Base-by-base conservation (phyloP, 2,888 invertebrate genomes). In the Apotomis betuletana region DNA sequence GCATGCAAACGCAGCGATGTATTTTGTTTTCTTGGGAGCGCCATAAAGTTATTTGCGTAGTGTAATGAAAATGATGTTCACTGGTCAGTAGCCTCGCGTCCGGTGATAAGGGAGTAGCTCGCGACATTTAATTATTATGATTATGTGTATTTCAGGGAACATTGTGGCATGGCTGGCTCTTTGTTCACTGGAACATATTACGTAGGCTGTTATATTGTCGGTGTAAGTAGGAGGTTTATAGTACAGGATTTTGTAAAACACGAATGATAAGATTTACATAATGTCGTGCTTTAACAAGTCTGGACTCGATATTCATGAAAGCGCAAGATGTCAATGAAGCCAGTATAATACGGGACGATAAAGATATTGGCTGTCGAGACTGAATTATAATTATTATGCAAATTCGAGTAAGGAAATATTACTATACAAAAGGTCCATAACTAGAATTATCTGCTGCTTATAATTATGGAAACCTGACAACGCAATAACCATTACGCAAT, bases 61-160 rank as follows among this genome's bases (percentile, higher is more conserved):
- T 71, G 75, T 74, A 77, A 76, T 77, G 77, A 78, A 79, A 82
- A 79, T 82, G 79, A 81, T 77, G 77, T 78, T 74, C 75, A 74
- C 75, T 83, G 80, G 87, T 85, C 87, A 85, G 88, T 86, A 86
- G 87, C 85, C 84, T 76, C 83, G 78, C 84, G 82, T 83, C 83
- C 83, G 79, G 78, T 87, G 90, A 90, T 90, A 90, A 87, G 83
- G 73, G 77, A 78, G 76, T 77, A 77, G 77, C 82, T 85, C 85
- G 86, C 85, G 83, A 85, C 85, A 86, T 86, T 89, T 90, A 90
- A 90, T 91, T 90, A 91, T 90, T 88, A 90, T 87, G 86, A 87
- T 90, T 87, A 90, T 85, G 84, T 79, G 80, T 80, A 80, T 83
- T 88, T 87, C 88, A 87, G 83, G 84, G 87, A 89, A 89, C 78